Base-by-base conservation (phyloP, 64 coral and sea anemone species). In the Dendronephthya gigantea region DNA sequence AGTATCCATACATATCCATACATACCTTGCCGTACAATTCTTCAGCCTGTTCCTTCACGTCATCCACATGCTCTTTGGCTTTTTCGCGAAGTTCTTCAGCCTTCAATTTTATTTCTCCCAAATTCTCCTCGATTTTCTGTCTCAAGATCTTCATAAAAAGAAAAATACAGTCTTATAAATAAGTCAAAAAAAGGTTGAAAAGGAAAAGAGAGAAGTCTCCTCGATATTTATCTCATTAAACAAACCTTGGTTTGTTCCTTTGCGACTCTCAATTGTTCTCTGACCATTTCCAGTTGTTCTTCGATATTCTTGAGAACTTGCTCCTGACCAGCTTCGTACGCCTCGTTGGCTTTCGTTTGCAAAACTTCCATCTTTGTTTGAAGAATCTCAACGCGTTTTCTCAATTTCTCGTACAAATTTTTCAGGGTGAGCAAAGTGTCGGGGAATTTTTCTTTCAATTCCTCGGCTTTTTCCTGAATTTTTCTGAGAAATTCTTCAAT, bases 31-130 rank as follows among this genome's bases (percentile, higher is more conserved):
- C 19, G 25, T 7, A 15, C 55, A 5, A 62, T 19, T 62, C 55
- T n/a, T 62, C 55, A 22, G 25, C 55, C 25, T 62, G 19, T 62
- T 83, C 23, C 68, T 87, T 22, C 9, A 65, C 79, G 16, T 92
- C 84, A 17, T 76, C 65, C 32, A 39, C 33, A n/a, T 45, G 88
- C 86, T 92, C 87, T 30, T 84, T 50, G 34, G 47, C 66, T 48
- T 68, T 82, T 12, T 31, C 39, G 33, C 11, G 23, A 13, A 84
- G 68, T 23, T 85, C 83, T 41, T 89, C 84, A 16, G 30, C 68
- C 32, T 84, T 65, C 7, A 70, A 52, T 15, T n/a, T 19, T 7
- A 62, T 13, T 22, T 62, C 19, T 62, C 25, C 7, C 16, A n/a
- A n/a, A 23, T 7, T n/a, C 17, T 19, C 25, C 4, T 62, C 55